Percentiles rank a stretch among this genome's conserved stretches.
phyloP scores from a whole-genome alignment of 2,888 invertebrate genomes.

The Drymonia ruficornis region DNA sequence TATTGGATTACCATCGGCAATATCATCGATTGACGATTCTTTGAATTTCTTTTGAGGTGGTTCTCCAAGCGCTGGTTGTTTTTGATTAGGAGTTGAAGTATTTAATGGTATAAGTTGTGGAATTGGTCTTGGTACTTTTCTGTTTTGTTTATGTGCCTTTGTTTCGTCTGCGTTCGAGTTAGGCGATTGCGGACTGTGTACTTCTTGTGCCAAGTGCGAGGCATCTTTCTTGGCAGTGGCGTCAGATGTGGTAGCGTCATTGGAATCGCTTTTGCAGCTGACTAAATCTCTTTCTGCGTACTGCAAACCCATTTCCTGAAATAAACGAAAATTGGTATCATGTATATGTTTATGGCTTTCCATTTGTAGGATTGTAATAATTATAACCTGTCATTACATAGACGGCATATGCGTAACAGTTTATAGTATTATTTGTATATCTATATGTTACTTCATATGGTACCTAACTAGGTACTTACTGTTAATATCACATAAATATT shows the following conservation, averaged over 20 bases:
- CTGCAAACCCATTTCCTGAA: conserved; percentile 77
- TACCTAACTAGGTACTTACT: too few species aligned
- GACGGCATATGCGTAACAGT: too few species aligned
- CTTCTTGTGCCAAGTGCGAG: conserved; percentile 44
- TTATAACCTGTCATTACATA: too few species aligned
- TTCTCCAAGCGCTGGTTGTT: conserved; percentile 64
- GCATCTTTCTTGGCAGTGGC: conserved; percentile 51
- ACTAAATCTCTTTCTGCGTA: conserved; percentile 69
- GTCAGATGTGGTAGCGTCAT: conserved; percentile 62
- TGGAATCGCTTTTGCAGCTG: conserved; percentile 74
- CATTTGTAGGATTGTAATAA: too few species aligned
- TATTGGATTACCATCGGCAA: conserved; percentile 22
- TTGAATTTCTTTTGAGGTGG: conserved; percentile 75
- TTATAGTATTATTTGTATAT: too few species aligned
- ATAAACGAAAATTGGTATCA: conserved; percentile 35
- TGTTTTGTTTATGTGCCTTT: conserved; percentile 60
- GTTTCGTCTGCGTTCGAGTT: conserved; percentile 54
- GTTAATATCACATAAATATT: too few species aligned
- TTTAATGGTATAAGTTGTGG: conserved; percentile 91
- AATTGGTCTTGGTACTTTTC: conserved; percentile 85
- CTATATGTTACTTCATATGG: too few species aligned
- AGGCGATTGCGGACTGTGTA: conserved; percentile 50
- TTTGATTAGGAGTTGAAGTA: conserved; percentile 73
- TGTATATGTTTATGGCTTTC: not conserved
- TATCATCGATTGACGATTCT: conserved; percentile 47